Percentiles rank a stretch among this genome's conserved stretches.
phyloP scores from a whole-genome alignment of 1,140 invertebrate genomes.

The Tribolium castaneum region DNA sequence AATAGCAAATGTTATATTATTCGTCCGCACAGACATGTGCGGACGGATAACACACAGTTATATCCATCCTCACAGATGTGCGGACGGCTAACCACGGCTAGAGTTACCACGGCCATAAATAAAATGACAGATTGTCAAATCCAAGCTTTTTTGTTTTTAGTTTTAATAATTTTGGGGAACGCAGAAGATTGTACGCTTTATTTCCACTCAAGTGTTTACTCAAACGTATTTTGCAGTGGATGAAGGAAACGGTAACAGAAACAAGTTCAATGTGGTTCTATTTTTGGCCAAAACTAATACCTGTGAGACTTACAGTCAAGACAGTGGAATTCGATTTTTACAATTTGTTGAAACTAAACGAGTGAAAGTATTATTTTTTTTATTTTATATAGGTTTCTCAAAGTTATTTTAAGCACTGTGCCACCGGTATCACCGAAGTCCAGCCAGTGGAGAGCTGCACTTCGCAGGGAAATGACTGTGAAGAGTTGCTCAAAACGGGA shows the following conservation, averaged over 20 bases:
- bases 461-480: slow-evolving; percentile 37
- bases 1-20: too few relatives aligned
- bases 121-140: slow-evolving; percentile 20
- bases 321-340: slow-evolving; percentile 22
- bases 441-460: neutral
- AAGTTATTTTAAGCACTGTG: slow-evolving; percentile 1
- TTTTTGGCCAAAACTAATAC: slow-evolving; percentile 49
- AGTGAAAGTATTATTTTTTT: slow-evolving; percentile 47
- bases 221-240: neutral
- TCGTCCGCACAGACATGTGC: too few relatives aligned
- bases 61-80: too few relatives aligned
- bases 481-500: slow-evolving; percentile 48
- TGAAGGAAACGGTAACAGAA: neutral
- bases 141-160: neutral
- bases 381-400: neutral
- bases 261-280: slow-evolving; percentile 49
- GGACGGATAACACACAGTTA: too few relatives aligned
- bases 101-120: too few relatives aligned
- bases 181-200: neutral
- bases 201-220: neutral
- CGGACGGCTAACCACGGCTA: too few relatives aligned
- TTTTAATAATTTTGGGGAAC: neutral
- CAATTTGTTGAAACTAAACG: slow-evolving; percentile 41
- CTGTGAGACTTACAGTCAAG: slow-evolving; percentile 5
- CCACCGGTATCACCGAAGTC: neutral